Evolutionary conservation across 1,140 invertebrate species (phyloP), one percentile per base, ranked within the genome.

Genomic region (Cardiocondyla obscurior): DNA sequence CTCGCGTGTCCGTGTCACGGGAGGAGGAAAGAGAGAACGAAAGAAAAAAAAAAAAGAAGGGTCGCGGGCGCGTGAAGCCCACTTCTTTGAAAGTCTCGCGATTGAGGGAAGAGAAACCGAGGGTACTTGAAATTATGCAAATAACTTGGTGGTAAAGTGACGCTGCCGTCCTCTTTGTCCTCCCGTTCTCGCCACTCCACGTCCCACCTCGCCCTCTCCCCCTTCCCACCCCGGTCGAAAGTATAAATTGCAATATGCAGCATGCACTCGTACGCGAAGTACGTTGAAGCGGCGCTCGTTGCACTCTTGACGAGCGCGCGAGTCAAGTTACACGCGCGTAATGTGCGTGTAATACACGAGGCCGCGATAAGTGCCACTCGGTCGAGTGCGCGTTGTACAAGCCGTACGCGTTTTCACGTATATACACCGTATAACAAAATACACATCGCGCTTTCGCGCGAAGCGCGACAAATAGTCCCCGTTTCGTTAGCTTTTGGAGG

Each of bases 271-370:
- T 76, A 46, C 39, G 70, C 76, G 62, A 86, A 85, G 88, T 73
- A 88, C 57, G 64, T 30, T 85, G 81, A 67, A 89, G 77, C 64
- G 60, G 77, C 64, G 70, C 74, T 83, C 79, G 72, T 89, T 81
- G 67, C 81, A 84, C 84, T 81, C 83, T 82, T 82, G 74, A 79
- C 85, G 82, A 72, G 69, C 84, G 60, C 74, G 67, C 74, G 62
- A 69, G 73, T 73, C 85, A 88, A 89, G 89, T 88, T 91, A 89
- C 85, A 87, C 90, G 88, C 82, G 81, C 81, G 84, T 88, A 87
- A 88, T 67, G 77, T 55, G 46, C 70, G 73, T 88, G 86, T 88
- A 88, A 88, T 88, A 88, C 87, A 88, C 83, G 67, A 62, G 53
- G 51, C 39, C 83, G 51, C 74, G 79, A 60, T 84, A 84, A 88